Percentiles rank a stretch among this genome's conserved stretches.
Evolutionary conservation across 2,888 invertebrate species (phyloP).

Genomic region (Mesochorus sp.): DNA sequence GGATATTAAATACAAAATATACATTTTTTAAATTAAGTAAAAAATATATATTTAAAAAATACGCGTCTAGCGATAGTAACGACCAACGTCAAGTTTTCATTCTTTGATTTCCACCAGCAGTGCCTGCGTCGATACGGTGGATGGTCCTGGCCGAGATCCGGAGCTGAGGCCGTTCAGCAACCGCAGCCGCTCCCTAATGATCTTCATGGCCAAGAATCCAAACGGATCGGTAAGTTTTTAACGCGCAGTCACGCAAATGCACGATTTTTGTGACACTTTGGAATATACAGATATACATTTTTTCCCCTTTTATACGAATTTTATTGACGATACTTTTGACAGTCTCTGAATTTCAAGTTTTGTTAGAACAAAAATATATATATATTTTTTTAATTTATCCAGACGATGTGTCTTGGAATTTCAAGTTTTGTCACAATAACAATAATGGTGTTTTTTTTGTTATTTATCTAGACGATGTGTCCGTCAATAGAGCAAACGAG

Average conservation of each 20-base stretch:
- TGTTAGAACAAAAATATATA: too few species aligned
- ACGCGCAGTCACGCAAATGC: constrained; percentile 48
- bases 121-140: constrained; percentile 80
- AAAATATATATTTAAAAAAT: neutral
- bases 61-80: neutral
- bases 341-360: too few species aligned
- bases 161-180: constrained; percentile 81
- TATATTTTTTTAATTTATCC: too few species aligned
- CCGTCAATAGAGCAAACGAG: constrained; percentile 79
- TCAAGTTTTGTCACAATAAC: too few species aligned
- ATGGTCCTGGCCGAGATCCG: constrained; percentile 81
- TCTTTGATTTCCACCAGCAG: constrained; percentile 66
- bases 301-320: constrained; percentile 8
- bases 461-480: constrained; percentile 65
- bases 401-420: too few species aligned
- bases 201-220: constrained; percentile 81
- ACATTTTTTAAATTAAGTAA: too few species aligned
- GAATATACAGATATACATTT: too few species aligned
- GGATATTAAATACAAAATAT: too few species aligned
- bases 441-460: constrained; percentile 10
- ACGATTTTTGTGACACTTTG: neutral
- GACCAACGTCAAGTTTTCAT: constrained; percentile 49
- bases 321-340: neutral
- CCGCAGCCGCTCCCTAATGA: constrained; percentile 80
- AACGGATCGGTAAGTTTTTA: constrained; percentile 78